Percentiles rank a stretch among this genome's conserved stretches.
phyloP scores from a whole-genome alignment of 2,888 invertebrate species.

The Sicus ferrugineus region DNA sequence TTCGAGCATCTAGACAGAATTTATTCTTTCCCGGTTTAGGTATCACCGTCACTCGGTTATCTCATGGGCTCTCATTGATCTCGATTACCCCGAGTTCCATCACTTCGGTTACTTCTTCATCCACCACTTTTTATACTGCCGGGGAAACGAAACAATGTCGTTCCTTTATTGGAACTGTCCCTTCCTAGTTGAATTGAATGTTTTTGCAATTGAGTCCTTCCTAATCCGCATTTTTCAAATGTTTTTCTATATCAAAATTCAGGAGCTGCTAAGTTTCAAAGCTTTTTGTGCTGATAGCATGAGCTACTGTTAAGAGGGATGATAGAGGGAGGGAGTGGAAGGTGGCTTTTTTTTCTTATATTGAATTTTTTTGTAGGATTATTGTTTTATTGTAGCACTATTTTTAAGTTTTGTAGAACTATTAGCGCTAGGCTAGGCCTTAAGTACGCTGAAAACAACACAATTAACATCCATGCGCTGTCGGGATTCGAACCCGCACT shows the following conservation, averaged over 20 bases:
- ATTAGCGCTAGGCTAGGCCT: too few relatives aligned
- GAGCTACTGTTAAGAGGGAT: not conserved
- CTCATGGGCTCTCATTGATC: conserved; percentile 28
- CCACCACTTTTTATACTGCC: conserved; percentile 12
- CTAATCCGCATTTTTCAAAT: not conserved
- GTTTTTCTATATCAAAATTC: not conserved
- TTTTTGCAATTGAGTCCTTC: not conserved
- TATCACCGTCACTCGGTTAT: conserved; percentile 23
- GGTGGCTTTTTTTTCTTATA: too few relatives aligned
- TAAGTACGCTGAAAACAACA: too few relatives aligned
- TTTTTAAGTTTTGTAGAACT: too few relatives aligned
- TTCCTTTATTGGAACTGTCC: conserved; percentile 20
- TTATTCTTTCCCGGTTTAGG: conserved; percentile 33
- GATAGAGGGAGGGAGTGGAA: not conserved
- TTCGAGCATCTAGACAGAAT: conserved; percentile 37
- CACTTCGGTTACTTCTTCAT: conserved; percentile 9
- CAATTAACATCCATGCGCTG: too few relatives aligned
- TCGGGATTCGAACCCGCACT: too few relatives aligned
- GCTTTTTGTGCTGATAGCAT: not conserved
- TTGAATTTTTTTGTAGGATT: too few relatives aligned
- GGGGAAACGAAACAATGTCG: conserved; percentile 21
- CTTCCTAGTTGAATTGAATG: not conserved
- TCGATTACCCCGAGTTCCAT: conserved; percentile 12
- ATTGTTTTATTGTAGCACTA: too few relatives aligned
- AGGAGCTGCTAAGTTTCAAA: not conserved